Evolutionary conservation across 2,797 vertebrate genomes (phyloP).

Genomic region (Anabacerthia variegaticeps): DNA sequence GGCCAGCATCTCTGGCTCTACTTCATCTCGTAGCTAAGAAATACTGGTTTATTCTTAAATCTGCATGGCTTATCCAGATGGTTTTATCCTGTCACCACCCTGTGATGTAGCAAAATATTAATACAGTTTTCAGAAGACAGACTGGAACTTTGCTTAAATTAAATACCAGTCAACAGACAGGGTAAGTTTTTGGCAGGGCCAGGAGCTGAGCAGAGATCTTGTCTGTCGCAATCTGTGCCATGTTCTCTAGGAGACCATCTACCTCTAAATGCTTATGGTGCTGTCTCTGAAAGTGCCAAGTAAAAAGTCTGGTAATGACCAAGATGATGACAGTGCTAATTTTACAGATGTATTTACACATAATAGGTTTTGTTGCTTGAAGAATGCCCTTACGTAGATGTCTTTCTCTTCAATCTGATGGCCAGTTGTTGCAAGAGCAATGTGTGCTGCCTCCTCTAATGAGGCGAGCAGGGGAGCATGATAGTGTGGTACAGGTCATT

Average conservation of each 20-base stretch:
- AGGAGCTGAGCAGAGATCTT: not conserved
- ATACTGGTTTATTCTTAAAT: not conserved
- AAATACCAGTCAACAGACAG: not conserved
- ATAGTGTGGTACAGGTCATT: not conserved
- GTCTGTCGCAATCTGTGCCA: not conserved
- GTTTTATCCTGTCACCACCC: not conserved
- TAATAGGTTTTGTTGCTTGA: not conserved
- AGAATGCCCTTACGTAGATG: not conserved
- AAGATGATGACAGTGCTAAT: not conserved
- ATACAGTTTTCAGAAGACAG: not conserved
- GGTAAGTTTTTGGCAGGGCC: not conserved
- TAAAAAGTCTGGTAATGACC: not conserved
- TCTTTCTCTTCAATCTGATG: not conserved
- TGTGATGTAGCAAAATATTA: not conserved
- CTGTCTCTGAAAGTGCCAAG: not conserved
- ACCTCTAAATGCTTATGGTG: not conserved
- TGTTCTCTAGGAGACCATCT: not conserved
- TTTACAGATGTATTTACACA: not conserved
- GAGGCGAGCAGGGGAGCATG: not conserved
- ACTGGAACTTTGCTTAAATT: not conserved
- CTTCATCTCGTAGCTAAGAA: not conserved
- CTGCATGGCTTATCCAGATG: not conserved
- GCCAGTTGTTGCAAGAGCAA: not conserved
- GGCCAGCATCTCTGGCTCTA: not conserved
- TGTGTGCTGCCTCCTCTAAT: not conserved